A percentile compares a stretch with the other conserved stretches of the same genome.
These are phyloP conservation scores for Picathartes gymnocephalus DNA, from an alignment of 2,113 vertebrate species.

Conservation along the genomic window DNA sequence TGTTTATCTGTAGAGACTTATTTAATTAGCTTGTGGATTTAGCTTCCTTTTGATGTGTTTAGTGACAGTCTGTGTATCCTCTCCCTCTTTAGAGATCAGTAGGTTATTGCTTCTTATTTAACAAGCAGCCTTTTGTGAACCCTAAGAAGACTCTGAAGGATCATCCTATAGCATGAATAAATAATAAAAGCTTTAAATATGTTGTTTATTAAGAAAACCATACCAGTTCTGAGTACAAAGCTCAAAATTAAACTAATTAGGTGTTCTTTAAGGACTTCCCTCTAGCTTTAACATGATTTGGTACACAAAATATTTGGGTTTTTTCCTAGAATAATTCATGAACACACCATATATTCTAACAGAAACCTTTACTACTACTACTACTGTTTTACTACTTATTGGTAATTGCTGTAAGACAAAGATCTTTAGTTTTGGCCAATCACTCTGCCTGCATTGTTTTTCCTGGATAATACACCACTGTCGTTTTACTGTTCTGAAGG, in stretches of 20 bases:
- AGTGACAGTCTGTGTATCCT: not conserved
- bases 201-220: not conserved
- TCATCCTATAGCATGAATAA: not conserved
- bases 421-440: not conserved
- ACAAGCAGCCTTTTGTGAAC: not conserved
- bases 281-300: not conserved
- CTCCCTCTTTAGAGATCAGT: not conserved
- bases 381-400: not conserved
- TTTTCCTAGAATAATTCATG: not conserved
- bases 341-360: not conserved
- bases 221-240: not conserved
- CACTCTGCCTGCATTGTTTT: not conserved
- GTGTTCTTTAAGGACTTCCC: not conserved
- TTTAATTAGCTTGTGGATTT: conserved; percentile 8
- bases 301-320: fast-evolving
- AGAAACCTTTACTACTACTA: not conserved
- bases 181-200: not conserved
- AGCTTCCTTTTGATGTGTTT: not conserved
- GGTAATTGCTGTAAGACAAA: not conserved
- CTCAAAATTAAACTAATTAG: not conserved
- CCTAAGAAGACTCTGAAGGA: not conserved
- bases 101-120: not conserved
- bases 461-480: not conserved
- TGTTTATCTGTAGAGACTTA: not conserved
- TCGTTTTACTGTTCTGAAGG: not conserved